Percentiles rank a stretch among this genome's conserved stretches.
phyloP scores from a whole-genome alignment of 2,888 invertebrate genomes.

The Hofmannophila pseudospretella region DNA sequence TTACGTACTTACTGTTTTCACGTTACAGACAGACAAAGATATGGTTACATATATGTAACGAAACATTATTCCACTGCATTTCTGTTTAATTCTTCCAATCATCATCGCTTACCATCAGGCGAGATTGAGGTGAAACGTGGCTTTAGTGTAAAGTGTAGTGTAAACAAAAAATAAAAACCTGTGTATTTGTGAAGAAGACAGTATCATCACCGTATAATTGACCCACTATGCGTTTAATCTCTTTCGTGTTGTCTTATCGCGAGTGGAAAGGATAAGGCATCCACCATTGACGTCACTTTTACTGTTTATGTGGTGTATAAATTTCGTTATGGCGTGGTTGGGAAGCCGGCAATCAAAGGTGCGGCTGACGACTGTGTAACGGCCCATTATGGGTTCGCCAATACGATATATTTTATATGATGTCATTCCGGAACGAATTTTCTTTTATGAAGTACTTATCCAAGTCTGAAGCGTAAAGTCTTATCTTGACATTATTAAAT shows the following conservation, averaged over 20 bases:
- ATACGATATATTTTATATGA: constrained; percentile 34
- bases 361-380: constrained; percentile 34
- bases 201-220: background rate
- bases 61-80: too few relatives aligned
- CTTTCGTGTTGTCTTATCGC: constrained; percentile 19
- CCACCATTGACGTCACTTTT: constrained; percentile 18
- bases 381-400: constrained; percentile 28
- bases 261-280: constrained; percentile 24
- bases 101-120: too few relatives aligned
- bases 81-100: too few relatives aligned
- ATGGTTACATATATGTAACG: too few relatives aligned
- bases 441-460: background rate
- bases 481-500: background rate
- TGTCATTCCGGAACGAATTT: constrained; percentile 20
- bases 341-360: constrained; percentile 32
- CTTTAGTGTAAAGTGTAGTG: too few relatives aligned
- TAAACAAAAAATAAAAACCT: too few relatives aligned
- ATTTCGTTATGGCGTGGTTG: constrained; percentile 33
- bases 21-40: too few relatives aligned
- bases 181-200: too few relatives aligned
- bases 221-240: background rate
- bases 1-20: too few relatives aligned
- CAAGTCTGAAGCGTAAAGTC: background rate
- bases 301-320: constrained; percentile 23
- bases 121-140: too few relatives aligned